Conservation (phyloP, 1,140 invertebrate genomes). For the Cotesia chilonis region DNA sequence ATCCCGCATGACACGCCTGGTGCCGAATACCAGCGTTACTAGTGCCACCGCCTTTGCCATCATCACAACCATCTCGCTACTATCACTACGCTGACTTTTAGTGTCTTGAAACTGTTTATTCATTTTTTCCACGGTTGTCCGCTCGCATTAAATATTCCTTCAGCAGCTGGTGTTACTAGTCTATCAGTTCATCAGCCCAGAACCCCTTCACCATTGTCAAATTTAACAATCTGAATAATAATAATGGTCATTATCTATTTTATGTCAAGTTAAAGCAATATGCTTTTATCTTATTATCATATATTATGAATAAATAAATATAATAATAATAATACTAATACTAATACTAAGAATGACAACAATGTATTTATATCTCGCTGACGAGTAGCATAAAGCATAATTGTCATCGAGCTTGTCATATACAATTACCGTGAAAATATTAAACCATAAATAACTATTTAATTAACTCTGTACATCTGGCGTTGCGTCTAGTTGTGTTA, state of each 20-base stretch:
- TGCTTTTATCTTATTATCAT: too few species aligned
- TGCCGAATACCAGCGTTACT: constrained; percentile 22
- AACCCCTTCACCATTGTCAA: constrained; percentile 7
- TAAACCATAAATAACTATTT: too few species aligned
- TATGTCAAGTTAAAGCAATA: too few species aligned
- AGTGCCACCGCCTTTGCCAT: background rate
- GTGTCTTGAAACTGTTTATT: background rate
- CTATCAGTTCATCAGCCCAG: constrained; percentile 24
- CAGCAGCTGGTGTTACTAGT: constrained; percentile 24
- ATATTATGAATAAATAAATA: too few species aligned
- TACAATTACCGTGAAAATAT: too few species aligned
- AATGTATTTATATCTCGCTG: too few species aligned
- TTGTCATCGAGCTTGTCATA: too few species aligned
- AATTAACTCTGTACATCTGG: too few species aligned
- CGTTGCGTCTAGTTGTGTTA: background rate
- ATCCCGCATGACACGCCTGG: constrained; percentile 26
- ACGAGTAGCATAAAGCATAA: too few species aligned
- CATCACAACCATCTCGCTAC: too few species aligned
- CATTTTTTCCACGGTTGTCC: background rate
- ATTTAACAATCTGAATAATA: constrained; percentile 32
- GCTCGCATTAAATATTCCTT: constrained; percentile 30
- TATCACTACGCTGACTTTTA: constrained; percentile 10
- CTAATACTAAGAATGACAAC: too few species aligned
- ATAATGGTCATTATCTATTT: background rate
- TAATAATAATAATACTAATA: too few species aligned